Conservation (phyloP, 2,113 vertebrate genomes). For the Tachysurus fulvidraco region DNA sequence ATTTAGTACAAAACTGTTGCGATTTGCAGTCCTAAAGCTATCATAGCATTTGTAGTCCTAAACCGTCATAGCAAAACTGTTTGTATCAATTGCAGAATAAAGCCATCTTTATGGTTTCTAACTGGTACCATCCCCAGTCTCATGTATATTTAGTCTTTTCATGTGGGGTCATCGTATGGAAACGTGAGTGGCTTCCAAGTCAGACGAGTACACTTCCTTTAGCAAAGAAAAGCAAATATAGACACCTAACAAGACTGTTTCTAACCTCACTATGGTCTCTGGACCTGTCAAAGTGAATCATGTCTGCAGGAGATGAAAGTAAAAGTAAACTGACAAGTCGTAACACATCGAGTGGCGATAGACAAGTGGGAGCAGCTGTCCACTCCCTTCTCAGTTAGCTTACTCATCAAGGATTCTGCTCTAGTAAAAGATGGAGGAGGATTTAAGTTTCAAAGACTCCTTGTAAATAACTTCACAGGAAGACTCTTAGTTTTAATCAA, state of each 20-base stretch:
- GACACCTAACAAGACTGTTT: slow-evolving; percentile 30
- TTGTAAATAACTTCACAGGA: slow-evolving; percentile 2
- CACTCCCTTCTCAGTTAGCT: background rate
- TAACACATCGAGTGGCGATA: slow-evolving; percentile 9
- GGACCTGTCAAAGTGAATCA: slow-evolving; percentile 7
- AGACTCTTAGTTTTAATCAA: slow-evolving; percentile 19
- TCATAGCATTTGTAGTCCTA: too few relatives aligned
- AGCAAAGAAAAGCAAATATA: background rate
- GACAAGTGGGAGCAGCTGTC: slow-evolving; percentile 22
- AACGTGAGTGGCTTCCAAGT: background rate
- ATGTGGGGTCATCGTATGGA: too few relatives aligned
- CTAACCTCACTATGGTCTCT: background rate
- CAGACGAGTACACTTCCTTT: background rate
- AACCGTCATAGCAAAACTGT: too few relatives aligned
- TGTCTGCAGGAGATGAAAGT: slow-evolving; percentile 16
- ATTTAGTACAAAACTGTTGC: too few relatives aligned
- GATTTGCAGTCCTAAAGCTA: too few relatives aligned
- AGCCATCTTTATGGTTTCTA: too few relatives aligned
- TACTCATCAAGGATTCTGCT: background rate
- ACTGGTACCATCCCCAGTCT: too few relatives aligned
- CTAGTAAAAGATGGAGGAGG: background rate
- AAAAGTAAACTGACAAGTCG: slow-evolving; percentile 27
- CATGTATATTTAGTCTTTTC: too few relatives aligned
- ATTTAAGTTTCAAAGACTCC: background rate
- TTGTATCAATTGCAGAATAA: too few relatives aligned